These are phyloP conservation scores for Prosapia bicincta DNA, from an alignment of 2,888 invertebrate species.

Conservation along the genomic window DNA sequence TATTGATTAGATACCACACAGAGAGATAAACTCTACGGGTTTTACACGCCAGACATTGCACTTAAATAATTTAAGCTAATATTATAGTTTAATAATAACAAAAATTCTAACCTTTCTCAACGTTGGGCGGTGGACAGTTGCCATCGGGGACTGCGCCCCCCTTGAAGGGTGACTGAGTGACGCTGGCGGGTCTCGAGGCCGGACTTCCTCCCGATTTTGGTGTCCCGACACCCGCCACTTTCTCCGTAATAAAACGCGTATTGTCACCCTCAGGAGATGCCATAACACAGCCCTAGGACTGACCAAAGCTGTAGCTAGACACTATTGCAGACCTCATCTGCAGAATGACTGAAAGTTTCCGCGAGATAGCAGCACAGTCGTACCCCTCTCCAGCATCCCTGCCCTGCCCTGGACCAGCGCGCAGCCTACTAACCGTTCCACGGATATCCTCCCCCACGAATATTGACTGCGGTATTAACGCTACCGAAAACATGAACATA, in stretches of 20 bases:
- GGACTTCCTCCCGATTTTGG: conserved; percentile 23
- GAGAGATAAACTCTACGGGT: background rate
- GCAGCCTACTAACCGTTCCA: conserved; percentile 14
- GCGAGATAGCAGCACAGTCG: conserved; percentile 23
- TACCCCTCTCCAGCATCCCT: conserved; percentile 21
- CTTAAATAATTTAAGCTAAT: background rate
- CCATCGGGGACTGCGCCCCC: conserved; percentile 25
- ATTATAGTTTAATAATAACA: background rate
- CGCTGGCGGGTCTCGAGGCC: conserved; percentile 16
- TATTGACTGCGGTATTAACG: conserved; percentile 17
- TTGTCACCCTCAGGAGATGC: conserved; percentile 15
- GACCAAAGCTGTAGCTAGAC: conserved; percentile 19
- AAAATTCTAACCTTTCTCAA: conserved; percentile 21
- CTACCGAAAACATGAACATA: background rate
- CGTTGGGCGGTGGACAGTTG: conserved; percentile 26
- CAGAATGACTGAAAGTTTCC: conserved; percentile 18
- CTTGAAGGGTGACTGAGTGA: conserved; percentile 23
- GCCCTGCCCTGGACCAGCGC: conserved; percentile 29
- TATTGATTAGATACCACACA: background rate
- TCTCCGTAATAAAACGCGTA: conserved; percentile 11
- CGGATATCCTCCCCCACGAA: conserved; percentile 9
- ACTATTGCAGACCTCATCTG: conserved; percentile 22
- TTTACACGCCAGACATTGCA: background rate
- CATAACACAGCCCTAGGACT: conserved; percentile 16
- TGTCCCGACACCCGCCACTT: conserved; percentile 17